Percentiles rank a stretch among this genome's conserved stretches.
These are phyloP conservation scores for Musca domestica DNA, from an alignment of 1,140 invertebrate species.

Conservation along the genomic window DNA sequence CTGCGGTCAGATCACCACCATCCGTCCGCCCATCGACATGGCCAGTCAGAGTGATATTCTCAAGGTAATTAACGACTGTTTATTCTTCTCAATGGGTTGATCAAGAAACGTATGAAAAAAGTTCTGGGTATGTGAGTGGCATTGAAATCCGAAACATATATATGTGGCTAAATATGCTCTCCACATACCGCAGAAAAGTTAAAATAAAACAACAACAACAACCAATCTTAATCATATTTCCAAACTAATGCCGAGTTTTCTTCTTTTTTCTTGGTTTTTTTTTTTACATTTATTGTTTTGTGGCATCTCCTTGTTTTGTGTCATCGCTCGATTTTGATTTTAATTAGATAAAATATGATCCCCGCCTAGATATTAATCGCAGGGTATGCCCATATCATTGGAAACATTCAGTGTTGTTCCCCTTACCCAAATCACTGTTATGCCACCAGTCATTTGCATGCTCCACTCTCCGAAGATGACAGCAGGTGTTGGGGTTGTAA, in stretches of 20 bases:
- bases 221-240: not conserved
- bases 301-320: conserved; percentile 18
- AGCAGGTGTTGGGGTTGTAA: too few species aligned
- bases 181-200: too few species aligned
- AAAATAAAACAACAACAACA: too few species aligned
- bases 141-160: not conserved
- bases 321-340: conserved; percentile 30
- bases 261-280: conserved; percentile 8
- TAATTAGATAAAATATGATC: conserved; percentile 48
- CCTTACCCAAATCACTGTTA: too few species aligned
- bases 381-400: conserved; percentile 39
- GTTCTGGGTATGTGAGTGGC: not conserved
- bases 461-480: too few species aligned
- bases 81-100: conserved; percentile 1
- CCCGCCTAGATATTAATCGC: conserved; percentile 42
- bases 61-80: conserved; percentile 62
- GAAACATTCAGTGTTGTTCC: too few species aligned
- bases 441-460: too few species aligned
- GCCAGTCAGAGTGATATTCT: conserved; percentile 73
- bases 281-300: not conserved
- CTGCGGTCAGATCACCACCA: conserved; percentile 63
- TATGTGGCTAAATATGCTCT: not conserved
- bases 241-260: not conserved
- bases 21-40: conserved; percentile 72
- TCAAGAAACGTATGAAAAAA: not conserved